Conservation (phyloP, 2,888 invertebrate species). For the Cheilosia vulpina region DNA sequence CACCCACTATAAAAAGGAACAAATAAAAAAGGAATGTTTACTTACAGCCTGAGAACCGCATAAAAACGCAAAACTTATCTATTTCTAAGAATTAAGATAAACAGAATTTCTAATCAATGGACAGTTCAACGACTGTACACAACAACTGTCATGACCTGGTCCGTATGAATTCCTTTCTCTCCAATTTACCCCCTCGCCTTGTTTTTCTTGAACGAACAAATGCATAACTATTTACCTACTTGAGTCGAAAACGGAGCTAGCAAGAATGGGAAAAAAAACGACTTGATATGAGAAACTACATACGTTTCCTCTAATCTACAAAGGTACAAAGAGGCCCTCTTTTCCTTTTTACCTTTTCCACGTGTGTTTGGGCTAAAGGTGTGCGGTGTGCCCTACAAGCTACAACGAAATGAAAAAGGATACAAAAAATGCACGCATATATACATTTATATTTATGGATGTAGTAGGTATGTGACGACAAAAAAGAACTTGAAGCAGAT, state of each 20-base stretch:
- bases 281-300: constrained; percentile 32
- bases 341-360: constrained; percentile 43
- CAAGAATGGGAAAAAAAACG: constrained; percentile 24
- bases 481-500: constrained; percentile 45
- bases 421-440: constrained; percentile 10
- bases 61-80: constrained; percentile 32
- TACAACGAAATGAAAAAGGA: constrained; percentile 51
- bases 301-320: constrained; percentile 55
- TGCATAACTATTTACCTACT: constrained; percentile 61
- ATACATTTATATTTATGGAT: not conserved
- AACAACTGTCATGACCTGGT: constrained; percentile 42
- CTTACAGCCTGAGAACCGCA: constrained; percentile 11
- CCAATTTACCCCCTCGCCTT: not conserved
- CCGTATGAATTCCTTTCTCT: constrained; percentile 15
- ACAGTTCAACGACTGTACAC: constrained; percentile 15
- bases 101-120: constrained; percentile 55
- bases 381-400: constrained; percentile 16
- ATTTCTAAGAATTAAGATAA: constrained; percentile 38
- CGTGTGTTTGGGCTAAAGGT: constrained; percentile 55
- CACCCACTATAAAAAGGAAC: not conserved
- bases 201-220: constrained; percentile 36
- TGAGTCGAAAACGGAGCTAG: constrained; percentile 45
- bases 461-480: constrained; percentile 19
- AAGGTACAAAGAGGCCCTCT: constrained; percentile 54
- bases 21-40: not conserved